A percentile compares a stretch with the other conserved stretches of the same genome.
Evolutionary conservation across 2,113 vertebrate genomes (phyloP).

Genomic region (Malurus alboscapulatus): DNA sequence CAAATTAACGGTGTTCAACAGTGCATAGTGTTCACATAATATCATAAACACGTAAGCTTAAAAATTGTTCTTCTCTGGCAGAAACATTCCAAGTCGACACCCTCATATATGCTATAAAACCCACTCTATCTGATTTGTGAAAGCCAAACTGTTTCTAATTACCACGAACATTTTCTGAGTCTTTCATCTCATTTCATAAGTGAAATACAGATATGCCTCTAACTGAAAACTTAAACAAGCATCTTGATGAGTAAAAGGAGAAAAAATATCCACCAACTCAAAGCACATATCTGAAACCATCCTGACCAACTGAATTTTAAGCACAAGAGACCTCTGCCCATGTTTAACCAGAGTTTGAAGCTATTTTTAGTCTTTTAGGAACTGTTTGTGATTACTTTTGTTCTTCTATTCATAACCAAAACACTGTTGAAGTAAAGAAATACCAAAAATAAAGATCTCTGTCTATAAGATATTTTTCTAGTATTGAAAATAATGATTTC

Average conservation of each 20-base stretch:
- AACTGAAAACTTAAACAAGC: neutral
- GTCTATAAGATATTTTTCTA: neutral
- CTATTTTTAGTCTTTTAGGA: neutral
- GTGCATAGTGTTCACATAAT: neutral
- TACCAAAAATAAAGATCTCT: neutral
- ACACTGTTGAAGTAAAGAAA: neutral
- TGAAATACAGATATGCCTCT: neutral
- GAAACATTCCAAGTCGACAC: neutral
- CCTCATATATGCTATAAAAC: neutral
- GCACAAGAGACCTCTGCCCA: neutral
- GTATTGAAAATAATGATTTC: neutral
- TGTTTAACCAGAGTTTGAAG: neutral
- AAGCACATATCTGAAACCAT: neutral
- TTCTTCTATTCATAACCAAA: neutral
- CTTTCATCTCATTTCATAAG: neutral
- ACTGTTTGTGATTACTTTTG: neutral
- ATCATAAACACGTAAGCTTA: neutral
- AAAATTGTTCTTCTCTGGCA: neutral
- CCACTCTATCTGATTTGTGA: neutral
- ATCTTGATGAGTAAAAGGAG: neutral
- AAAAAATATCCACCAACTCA: neutral
- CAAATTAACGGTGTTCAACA: neutral
- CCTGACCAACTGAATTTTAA: neutral
- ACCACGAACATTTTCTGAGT: neutral
- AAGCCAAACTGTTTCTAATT: neutral